phyloP scores from a whole-genome alignment of 2,113 vertebrate genomes.

The Andinoacara biseriatus region DNA sequence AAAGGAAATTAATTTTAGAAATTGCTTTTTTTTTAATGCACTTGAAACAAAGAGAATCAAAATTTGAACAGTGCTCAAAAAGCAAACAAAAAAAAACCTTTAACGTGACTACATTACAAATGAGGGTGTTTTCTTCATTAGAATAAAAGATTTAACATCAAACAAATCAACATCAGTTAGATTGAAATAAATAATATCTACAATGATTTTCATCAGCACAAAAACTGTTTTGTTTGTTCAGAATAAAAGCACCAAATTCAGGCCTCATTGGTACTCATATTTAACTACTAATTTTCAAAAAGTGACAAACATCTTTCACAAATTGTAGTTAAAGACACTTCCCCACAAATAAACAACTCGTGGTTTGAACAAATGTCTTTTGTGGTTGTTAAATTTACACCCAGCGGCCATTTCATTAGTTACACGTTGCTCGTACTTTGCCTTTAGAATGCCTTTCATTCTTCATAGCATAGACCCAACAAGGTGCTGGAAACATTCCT shows the following conservation, averaged over 20 bases:
- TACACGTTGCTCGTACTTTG: not conserved
- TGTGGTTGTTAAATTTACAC: not conserved
- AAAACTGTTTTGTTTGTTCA: not conserved
- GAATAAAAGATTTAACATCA: not conserved
- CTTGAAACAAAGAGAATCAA: not conserved
- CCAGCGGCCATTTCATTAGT: not conserved
- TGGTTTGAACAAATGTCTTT: not conserved
- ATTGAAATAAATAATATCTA: not conserved
- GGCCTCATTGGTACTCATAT: not conserved
- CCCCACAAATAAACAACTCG: not conserved
- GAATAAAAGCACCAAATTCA: not conserved
- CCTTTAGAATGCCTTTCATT: not conserved
- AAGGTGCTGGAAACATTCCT: not conserved
- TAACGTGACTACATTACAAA: not conserved
- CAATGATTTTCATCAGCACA: not conserved
- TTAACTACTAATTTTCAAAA: not conserved
- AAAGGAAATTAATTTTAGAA: not conserved
- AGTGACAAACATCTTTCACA: not conserved
- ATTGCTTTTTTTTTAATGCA: not conserved
- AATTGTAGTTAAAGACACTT: not conserved
- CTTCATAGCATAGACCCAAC: not conserved
- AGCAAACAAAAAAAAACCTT: not conserved
- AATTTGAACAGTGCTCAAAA: not conserved
- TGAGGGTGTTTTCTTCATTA: not conserved
- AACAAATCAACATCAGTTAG: too few species aligned